Conservation (phyloP, 2,113 vertebrate species). For the Chitala chitala region DNA sequence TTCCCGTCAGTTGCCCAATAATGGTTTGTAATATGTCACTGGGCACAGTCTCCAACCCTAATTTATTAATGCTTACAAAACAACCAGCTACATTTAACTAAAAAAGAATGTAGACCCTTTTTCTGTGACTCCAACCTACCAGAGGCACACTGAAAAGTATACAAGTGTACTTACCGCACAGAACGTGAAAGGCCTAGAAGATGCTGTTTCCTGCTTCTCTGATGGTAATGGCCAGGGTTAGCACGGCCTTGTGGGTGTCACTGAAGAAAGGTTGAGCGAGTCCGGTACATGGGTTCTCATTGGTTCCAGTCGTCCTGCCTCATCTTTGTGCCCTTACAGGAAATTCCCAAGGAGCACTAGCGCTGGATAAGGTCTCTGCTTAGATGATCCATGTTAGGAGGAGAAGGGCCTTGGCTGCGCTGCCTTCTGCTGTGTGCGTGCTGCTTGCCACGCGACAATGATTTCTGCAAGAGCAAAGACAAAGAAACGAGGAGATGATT, state of each 20-base stretch:
- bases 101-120: not conserved
- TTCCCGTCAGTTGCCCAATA: not conserved
- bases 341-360: constrained; percentile 52
- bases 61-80: not conserved
- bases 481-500: too few species aligned
- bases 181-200: constrained; percentile 37
- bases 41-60: not conserved
- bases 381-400: constrained; percentile 34
- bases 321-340: constrained; percentile 57
- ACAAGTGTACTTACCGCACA: constrained; percentile 45
- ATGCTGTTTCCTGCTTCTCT: constrained; percentile 40
- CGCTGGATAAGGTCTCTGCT: constrained; percentile 27
- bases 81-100: not conserved
- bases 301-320: constrained; percentile 51
- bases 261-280: constrained; percentile 47
- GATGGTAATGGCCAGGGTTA: constrained; percentile 40
- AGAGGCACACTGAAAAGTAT: too few species aligned
- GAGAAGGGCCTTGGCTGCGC: not conserved
- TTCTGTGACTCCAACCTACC: not conserved
- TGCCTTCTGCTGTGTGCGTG: not conserved
- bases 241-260: constrained; percentile 54
- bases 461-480: constrained; percentile 3
- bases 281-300: constrained; percentile 52
- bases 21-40: constrained; percentile 8
- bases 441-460: not conserved